These are phyloP conservation scores for Otocyon megalotis DNA, from an alignment of 2,113 vertebrate species.

Conservation along the genomic window DNA sequence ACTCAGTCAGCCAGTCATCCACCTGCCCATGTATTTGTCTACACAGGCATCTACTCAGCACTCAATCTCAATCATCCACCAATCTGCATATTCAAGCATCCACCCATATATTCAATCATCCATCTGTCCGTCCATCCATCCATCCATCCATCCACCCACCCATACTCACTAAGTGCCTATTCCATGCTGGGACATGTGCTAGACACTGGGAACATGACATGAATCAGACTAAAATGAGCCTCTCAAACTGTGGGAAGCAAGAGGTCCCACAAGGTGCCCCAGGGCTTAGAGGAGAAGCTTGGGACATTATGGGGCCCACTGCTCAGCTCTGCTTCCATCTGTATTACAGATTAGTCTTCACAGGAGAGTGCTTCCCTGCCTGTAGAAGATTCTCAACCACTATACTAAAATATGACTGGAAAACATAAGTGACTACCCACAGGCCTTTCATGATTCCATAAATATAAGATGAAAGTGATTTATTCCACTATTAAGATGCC, in stretches of 20 bases:
- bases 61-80: neutral
- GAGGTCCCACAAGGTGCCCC: neutral
- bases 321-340: neutral
- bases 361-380: neutral
- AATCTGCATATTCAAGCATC: neutral
- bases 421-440: constrained; percentile 41
- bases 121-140: neutral
- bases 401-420: constrained; percentile 43
- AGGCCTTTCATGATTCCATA: neutral
- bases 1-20: neutral
- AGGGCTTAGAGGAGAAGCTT: neutral
- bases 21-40: neutral
- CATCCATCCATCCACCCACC: neutral
- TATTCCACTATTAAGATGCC: constrained; percentile 22
- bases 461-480: constrained; percentile 40
- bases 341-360: neutral
- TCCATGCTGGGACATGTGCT: neutral
- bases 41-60: neutral
- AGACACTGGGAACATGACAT: neutral
- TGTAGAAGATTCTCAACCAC: constrained; percentile 23
- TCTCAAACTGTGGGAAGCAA: neutral
- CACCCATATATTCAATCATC: neutral
- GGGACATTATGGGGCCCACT: neutral
- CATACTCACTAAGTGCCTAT: neutral
- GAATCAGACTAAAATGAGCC: neutral